Conservation (phyloP, 1,140 invertebrate genomes). For the Spodoptera litura region DNA sequence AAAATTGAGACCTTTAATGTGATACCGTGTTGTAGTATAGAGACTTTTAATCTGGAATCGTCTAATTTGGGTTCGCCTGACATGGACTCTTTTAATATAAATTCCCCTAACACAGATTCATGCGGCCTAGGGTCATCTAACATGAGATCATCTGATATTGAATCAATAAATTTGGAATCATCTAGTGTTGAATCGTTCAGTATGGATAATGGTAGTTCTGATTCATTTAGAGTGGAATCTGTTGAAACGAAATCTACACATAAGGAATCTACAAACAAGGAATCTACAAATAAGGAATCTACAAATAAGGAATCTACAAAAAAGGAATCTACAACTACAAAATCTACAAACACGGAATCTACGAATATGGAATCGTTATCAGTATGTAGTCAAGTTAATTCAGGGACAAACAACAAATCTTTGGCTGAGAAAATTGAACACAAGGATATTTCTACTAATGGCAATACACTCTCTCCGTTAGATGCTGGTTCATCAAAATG, state of each 20-base stretch:
- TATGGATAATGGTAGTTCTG: neutral
- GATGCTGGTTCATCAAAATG: slow-evolving; percentile 68
- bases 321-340: neutral
- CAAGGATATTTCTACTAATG: neutral
- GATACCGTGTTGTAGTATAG: too few species aligned
- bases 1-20: too few species aligned
- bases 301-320: too few species aligned
- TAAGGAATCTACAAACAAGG: too few species aligned
- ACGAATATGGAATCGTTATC: neutral
- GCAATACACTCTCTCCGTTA: neutral
- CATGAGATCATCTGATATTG: slow-evolving; percentile 4
- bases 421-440: neutral
- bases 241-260: too few species aligned
- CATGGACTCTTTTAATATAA: too few species aligned
- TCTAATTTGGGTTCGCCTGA: too few species aligned
- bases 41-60: too few species aligned
- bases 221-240: neutral
- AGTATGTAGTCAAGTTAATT: neutral
- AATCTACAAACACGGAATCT: neutral
- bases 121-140: neutral
- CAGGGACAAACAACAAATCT: neutral
- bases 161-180: neutral
- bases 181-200: neutral
- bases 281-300: too few species aligned
- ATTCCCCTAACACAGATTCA: too few species aligned